Base-by-base conservation (phyloP, 2,113 vertebrate species). In the Ifrita kowaldi region DNA sequence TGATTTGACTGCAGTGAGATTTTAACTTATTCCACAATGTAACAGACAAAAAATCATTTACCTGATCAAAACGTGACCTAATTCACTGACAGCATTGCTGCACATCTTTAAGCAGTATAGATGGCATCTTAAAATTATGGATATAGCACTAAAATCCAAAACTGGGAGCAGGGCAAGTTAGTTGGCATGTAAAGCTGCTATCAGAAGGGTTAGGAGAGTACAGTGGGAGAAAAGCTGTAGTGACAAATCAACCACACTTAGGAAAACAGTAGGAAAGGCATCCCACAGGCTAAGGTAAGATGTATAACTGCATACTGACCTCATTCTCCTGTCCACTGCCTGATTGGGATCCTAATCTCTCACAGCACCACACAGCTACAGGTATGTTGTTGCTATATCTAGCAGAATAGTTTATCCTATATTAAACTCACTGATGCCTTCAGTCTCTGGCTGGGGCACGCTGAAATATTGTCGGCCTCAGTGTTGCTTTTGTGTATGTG, bases 391-490 rank as follows among this genome's bases (percentile, higher is more conserved):
- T 73, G 7, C 10, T 80, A 14, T 35, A 70, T 30, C 23, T 50
- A 28, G 23, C 1, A 1, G 7, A 71, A 52, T 8, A 23, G 7
- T 56, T 74, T 70, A 32, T 49, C 47, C n/a, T 19, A 6, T 7
- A 42, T 3, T 32, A 30, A 50, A 70, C 0, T 2, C 20, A 32
- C 12, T 1, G 0, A 5, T 32, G n/a, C 28, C 28, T 87, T 81
- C 77, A 62, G 27, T 35, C 11, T 81, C 22, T 41, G 9, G 3
- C 39, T 69, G 37, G 10, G 23, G 3, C 8, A 22, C 5, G 35
- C 18, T 89, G 81, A 71, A 84, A 39, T 47, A 5, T 16, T 56
- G 9, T 46, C 62, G 79, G 28, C 3, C 33, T 37, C 30, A 44
- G 37, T 23, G 4, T 19, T 39, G 13, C 7, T 70, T 2, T 16